A percentile compares a stretch with the other conserved stretches of the same genome.
These are phyloP conservation scores for Cheilinus undulatus DNA, from an alignment of 2,113 vertebrate genomes.

Conservation along the genomic window DNA sequence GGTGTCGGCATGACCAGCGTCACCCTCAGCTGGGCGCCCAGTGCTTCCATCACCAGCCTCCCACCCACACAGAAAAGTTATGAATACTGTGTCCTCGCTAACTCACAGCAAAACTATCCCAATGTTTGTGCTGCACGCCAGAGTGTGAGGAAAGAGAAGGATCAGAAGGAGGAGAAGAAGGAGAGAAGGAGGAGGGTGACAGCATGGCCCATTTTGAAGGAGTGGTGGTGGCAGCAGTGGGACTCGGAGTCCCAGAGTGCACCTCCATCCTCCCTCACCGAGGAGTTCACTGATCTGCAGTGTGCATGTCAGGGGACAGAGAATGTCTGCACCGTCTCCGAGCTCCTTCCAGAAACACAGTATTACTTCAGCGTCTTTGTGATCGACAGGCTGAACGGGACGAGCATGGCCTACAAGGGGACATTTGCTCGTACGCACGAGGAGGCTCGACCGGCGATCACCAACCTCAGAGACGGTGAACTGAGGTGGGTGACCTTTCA, in stretches of 20 bases:
- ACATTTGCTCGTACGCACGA: conserved; percentile 86
- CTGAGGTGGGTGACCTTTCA: conserved; percentile 84
- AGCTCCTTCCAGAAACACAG: conserved; percentile 85
- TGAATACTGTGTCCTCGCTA: conserved; percentile 90
- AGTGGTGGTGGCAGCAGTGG: conserved; percentile 84
- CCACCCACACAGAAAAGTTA: conserved; percentile 71
- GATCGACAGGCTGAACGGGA: conserved; percentile 86
- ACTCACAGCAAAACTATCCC: conserved; percentile 87
- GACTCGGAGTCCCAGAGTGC: conserved; percentile 57
- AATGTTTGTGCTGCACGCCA: conserved; percentile 87
- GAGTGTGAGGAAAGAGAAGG: conserved; percentile 53
- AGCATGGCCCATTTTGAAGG: conserved; percentile 75
- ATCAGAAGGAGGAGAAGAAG: conserved; percentile 60
- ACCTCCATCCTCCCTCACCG: conserved; percentile 25
- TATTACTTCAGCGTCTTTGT: conserved; percentile 92
- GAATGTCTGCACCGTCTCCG: conserved; percentile 87
- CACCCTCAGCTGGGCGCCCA: conserved; percentile 89
- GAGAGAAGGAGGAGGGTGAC: conserved; percentile 60
- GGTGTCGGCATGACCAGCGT: conserved; percentile 88
- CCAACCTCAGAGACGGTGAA: conserved; percentile 86
- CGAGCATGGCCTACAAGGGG: conserved; percentile 86
- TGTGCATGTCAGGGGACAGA: conserved; percentile 86
- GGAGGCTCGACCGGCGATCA: conserved; percentile 82
- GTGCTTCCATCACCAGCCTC: conserved; percentile 78
- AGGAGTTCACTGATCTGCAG: conserved; percentile 73